Evolutionary conservation across 1,140 invertebrate genomes (phyloP).

Genomic region (Atopsyche davidsoni): DNA sequence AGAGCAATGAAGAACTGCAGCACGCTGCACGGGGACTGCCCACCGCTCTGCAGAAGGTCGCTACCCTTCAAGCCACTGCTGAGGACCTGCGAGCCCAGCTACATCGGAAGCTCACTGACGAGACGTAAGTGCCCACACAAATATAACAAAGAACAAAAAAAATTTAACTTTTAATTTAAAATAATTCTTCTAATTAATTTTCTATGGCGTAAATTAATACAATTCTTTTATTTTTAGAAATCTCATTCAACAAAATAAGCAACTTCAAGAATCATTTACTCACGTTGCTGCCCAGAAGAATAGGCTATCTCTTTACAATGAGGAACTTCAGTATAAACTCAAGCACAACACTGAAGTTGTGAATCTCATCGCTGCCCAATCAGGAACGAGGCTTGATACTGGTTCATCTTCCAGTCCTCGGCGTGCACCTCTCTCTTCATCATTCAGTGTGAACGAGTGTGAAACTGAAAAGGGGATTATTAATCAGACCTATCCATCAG

Average conservation of each 20-base stretch:
- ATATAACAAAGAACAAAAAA: conserved; percentile 48
- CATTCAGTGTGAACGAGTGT: conserved; percentile 4
- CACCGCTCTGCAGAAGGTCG: conserved; percentile 48
- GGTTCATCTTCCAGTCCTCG: conserved; percentile 1
- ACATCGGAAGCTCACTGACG: conserved; percentile 9
- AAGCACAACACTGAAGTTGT: conserved; percentile 67
- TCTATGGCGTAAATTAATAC: neutral
- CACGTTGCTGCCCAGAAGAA: conserved; percentile 71
- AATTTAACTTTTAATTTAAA: conserved; percentile 44
- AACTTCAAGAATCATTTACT: conserved; percentile 63
- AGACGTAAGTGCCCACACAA: conserved; percentile 15
- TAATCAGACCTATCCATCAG: conserved; percentile 20
- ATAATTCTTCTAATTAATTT: conserved; percentile 1
- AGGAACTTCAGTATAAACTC: conserved; percentile 80
- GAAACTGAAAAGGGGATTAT: no score
- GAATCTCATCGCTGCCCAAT: conserved; percentile 26
- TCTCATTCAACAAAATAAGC: conserved; percentile 56
- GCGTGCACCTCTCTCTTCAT: conserved; percentile 1
- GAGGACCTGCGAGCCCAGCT: conserved; percentile 57
- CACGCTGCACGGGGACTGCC: conserved; percentile 52
- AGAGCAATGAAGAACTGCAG: conserved; percentile 55
- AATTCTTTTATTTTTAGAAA: conserved; percentile 43
- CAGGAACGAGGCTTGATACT: conserved; percentile 11
- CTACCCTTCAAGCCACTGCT: conserved; percentile 36
- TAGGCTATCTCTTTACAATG: conserved; percentile 71